Evolutionary conservation across 1,140 invertebrate genomes (phyloP), one percentile per base, ranked within the genome.

Genomic region (Arion vulgaris): DNA sequence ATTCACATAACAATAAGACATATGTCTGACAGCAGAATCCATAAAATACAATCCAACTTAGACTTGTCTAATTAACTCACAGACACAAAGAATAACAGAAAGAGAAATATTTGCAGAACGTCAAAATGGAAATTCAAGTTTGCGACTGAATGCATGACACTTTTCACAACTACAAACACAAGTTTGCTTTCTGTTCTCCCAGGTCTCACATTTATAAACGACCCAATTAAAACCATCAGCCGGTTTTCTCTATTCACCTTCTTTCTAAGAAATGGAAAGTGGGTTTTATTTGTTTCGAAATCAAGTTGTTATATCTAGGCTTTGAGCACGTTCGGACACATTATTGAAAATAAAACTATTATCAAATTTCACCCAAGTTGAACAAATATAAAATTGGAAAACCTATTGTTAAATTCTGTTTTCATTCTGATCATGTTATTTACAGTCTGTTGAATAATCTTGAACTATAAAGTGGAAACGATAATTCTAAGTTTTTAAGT

Each of bases 61-160:
- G 62, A 34, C 28, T 66, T 66, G 11, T 49, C 57, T 79, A 79
- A 79, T 79, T 53, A 79, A 79, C 53, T 49, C 53, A 26, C 17
- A 36, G 38, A 57, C 57, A 68, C 76, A 41, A 19, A 39, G 38
- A 15, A 62, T 45, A 66, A 4, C 19, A 39, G n/a, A 38, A 66
- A 36, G 36, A 66, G 68, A 45, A 79, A 79, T 79, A 79, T 79
- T 79, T 49, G 38, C 76, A 7, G 34, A 57, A 34, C 53, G 53
- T 66, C 39, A 79, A 79, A 79, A 79, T 79, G 76, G 76, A 79
- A 79, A 79, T 79, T 36, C 53, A 38, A 79, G 76, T 39, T 68
- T 23, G 28, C 0, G 5, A 36, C 17, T 38, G 45, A 79, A 79
- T 36, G 39, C 76, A n/a, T 66, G 76, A 66, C 76, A 76, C 49